Conservation (phyloP, 1,140 invertebrate genomes). For the Calycopis cecrops region DNA sequence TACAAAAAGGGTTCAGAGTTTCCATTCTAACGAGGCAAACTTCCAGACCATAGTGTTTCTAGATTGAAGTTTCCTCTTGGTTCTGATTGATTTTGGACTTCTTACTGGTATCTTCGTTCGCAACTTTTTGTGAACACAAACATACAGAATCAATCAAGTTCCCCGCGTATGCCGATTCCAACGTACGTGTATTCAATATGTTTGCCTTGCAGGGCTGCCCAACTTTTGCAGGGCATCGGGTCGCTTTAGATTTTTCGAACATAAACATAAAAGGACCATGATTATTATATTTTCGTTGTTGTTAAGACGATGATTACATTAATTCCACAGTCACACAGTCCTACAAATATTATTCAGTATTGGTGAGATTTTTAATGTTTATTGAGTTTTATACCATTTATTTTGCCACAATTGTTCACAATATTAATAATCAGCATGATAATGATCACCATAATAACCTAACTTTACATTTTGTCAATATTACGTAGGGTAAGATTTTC, state of each 20-base stretch:
- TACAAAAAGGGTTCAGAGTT: constrained; percentile 1
- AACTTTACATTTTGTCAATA: background rate
- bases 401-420: too few relatives aligned
- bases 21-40: background rate
- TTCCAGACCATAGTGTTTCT: constrained; percentile 3
- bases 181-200: constrained; percentile 43
- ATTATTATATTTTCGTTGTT: too few relatives aligned
- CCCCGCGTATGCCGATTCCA: constrained; percentile 44
- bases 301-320: too few relatives aligned
- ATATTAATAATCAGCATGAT: too few relatives aligned
- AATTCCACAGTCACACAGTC: too few relatives aligned
- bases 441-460: constrained; percentile 11
- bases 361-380: constrained; percentile 34
- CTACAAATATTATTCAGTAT: too few relatives aligned
- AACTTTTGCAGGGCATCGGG: background rate
- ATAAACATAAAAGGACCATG: too few relatives aligned
- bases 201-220: constrained; percentile 34
- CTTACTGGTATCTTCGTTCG: constrained; percentile 9
- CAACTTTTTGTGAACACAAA: constrained; percentile 35
- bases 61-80: constrained; percentile 3
- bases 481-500: too few relatives aligned
- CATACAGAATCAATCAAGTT: constrained; percentile 56
- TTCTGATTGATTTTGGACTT: background rate
- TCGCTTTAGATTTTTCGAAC: constrained; percentile 8
- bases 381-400: background rate